Percentiles rank a stretch among this genome's conserved stretches.
phyloP scores from a whole-genome alignment of 2,797 vertebrate species.

The Neopelma chrysocephalum region DNA sequence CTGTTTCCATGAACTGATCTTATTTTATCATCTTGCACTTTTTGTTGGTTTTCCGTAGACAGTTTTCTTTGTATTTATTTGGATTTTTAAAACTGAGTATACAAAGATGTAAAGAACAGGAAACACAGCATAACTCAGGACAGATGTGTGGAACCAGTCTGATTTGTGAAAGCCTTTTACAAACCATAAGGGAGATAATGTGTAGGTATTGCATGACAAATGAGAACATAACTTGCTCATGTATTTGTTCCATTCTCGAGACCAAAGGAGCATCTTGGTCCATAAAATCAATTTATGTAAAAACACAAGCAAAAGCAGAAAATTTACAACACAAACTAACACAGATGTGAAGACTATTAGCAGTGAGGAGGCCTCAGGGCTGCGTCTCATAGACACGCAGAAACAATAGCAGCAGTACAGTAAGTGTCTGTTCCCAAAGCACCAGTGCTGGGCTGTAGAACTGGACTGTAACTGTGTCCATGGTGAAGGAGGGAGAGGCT shows the following conservation, averaged over 20 bases:
- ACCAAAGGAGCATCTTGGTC: neutral
- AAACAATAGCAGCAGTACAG: neutral
- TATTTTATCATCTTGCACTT: neutral
- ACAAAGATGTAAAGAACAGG: slow-evolving; percentile 63
- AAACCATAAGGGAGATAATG: neutral
- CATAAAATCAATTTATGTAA: neutral
- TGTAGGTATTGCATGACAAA: neutral
- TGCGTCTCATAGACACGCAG: neutral
- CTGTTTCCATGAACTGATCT: neutral
- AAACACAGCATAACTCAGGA: neutral
- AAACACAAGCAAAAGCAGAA: slow-evolving; percentile 5
- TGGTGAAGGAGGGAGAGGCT: neutral
- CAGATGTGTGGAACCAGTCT: neutral
- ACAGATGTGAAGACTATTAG: neutral
- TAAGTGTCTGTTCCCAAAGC: neutral
- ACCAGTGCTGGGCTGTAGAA: neutral
- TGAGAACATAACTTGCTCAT: neutral
- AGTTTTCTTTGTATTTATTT: slow-evolving; percentile 6
- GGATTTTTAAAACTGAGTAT: neutral
- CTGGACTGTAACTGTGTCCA: neutral
- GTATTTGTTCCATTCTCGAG: neutral
- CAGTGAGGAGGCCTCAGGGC: neutral
- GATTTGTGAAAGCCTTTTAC: neutral
- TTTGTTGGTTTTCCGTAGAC: neutral
- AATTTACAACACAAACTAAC: neutral